Conservation (phyloP, 2,888 invertebrate species). For the Proisotoma minuta region DNA sequence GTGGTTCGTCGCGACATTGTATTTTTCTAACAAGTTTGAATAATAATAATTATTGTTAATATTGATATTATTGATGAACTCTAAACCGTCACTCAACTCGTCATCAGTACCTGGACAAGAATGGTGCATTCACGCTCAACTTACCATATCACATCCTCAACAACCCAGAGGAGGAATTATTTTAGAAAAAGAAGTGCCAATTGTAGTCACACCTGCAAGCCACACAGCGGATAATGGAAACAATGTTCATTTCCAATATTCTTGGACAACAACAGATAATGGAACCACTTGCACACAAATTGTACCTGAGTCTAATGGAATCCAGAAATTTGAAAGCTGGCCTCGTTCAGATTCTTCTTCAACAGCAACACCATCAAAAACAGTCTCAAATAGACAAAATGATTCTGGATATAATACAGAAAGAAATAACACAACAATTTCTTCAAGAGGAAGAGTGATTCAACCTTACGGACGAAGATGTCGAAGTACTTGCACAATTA, state of each 20-base stretch:
- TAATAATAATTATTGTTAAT: too few species aligned
- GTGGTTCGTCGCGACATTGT: too few species aligned
- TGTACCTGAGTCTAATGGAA: slow-evolving; percentile 36
- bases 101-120: slow-evolving; percentile 51
- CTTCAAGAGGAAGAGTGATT: slow-evolving; percentile 47
- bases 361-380: slow-evolving; percentile 3
- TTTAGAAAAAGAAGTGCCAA: slow-evolving; percentile 17
- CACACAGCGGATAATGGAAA: slow-evolving; percentile 49
- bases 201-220: neutral
- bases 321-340: slow-evolving; percentile 47
- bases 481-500: slow-evolving; percentile 65
- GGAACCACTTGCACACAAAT: slow-evolving; percentile 34
- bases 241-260: slow-evolving; percentile 57
- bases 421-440: slow-evolving; percentile 44
- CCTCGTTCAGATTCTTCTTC: slow-evolving; percentile 8
- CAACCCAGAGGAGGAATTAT: slow-evolving; percentile 11
- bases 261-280: slow-evolving; percentile 51
- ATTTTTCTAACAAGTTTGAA: too few species aligned
- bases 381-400: neutral
- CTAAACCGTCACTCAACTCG: neutral
- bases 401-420: slow-evolving; percentile 60
- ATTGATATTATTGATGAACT: too few species aligned
- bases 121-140: slow-evolving; percentile 66
- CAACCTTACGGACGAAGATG: slow-evolving; percentile 56
- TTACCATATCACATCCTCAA: slow-evolving; percentile 58